Evolutionary conservation across 2,113 vertebrate genomes (phyloP).

Genomic region (Spheniscus mendiculus): DNA sequence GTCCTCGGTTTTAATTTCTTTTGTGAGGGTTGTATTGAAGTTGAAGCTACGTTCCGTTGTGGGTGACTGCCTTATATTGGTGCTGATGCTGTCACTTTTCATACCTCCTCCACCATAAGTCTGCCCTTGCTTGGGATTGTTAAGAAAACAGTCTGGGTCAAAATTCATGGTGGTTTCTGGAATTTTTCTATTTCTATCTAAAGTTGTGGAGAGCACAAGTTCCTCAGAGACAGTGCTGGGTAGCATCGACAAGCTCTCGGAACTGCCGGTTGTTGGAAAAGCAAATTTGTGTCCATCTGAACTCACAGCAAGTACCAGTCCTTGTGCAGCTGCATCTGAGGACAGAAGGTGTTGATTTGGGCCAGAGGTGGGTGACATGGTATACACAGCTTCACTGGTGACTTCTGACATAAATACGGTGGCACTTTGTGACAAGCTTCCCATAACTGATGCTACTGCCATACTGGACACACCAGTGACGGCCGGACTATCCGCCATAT

Average conservation of each 20-base stretch:
- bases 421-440: constrained; percentile 90
- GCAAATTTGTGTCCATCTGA: constrained; percentile 97
- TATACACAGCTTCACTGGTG: constrained; percentile 92
- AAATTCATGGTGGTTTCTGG: constrained; percentile 98
- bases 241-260: constrained; percentile 90
- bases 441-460: constrained; percentile 94
- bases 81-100: constrained; percentile 86
- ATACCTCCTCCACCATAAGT: constrained; percentile 95
- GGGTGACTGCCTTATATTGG: constrained; percentile 84
- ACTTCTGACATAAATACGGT: constrained; percentile 98
- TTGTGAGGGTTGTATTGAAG: constrained; percentile 87
- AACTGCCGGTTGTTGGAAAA: constrained; percentile 86
- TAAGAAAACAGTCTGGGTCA: constrained; percentile 99
- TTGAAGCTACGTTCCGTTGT: constrained; percentile 84
- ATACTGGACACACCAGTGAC: constrained; percentile 93
- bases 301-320: constrained; percentile 90
- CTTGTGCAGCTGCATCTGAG: constrained; percentile 87
- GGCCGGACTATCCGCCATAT: constrained; percentile 94
- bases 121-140: constrained; percentile 99
- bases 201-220: constrained; percentile 94
- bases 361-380: constrained; percentile 93
- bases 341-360: constrained; percentile 94
- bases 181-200: constrained; percentile 91
- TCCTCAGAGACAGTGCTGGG: constrained; percentile 91
- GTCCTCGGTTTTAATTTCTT: constrained; percentile 98